A percentile compares a stretch with the other conserved stretches of the same genome.
These are phyloP conservation scores for Antheraea mylitta DNA, from an alignment of 1,140 invertebrate species.

Conservation along the genomic window DNA sequence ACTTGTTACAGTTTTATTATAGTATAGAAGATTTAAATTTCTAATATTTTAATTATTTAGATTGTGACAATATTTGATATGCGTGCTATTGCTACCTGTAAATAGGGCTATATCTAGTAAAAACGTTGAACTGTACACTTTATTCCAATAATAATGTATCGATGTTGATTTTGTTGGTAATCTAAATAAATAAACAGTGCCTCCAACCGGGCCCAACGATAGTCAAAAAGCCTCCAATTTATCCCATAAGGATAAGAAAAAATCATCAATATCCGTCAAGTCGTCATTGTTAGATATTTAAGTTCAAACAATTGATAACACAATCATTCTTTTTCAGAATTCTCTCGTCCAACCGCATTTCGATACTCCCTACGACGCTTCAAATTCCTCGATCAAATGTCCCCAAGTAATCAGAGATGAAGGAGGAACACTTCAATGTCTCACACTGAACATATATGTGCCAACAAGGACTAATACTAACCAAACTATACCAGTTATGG, in stretches of 20 bases:
- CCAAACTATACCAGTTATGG: slow-evolving; percentile 79
- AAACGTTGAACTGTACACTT: too few relatives aligned
- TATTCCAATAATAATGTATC: neutral
- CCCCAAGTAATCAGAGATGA: slow-evolving; percentile 22
- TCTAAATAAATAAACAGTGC: too few relatives aligned
- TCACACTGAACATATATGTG: slow-evolving; percentile 46
- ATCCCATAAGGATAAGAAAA: too few relatives aligned
- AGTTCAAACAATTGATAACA: neutral
- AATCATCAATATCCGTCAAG: too few relatives aligned
- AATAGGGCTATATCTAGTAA: too few relatives aligned
- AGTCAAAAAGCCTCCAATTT: too few relatives aligned
- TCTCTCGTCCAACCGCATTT: slow-evolving; percentile 24
- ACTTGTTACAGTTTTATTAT: too few relatives aligned
- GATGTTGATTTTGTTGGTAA: neutral
- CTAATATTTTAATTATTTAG: too few relatives aligned
- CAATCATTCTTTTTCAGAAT: slow-evolving; percentile 20
- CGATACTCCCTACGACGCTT: slow-evolving; percentile 24
- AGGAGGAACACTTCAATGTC: slow-evolving; percentile 38
- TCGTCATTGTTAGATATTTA: neutral
- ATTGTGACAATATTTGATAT: too few relatives aligned
- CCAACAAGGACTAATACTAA: slow-evolving; percentile 22
- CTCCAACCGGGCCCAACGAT: too few relatives aligned
- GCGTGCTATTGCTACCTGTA: too few relatives aligned
- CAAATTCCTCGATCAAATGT: slow-evolving; percentile 24
- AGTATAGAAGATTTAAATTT: too few relatives aligned